Evolutionary conservation across 2,797 vertebrate species (phyloP).

Genomic region (Coreius guichenoti): DNA sequence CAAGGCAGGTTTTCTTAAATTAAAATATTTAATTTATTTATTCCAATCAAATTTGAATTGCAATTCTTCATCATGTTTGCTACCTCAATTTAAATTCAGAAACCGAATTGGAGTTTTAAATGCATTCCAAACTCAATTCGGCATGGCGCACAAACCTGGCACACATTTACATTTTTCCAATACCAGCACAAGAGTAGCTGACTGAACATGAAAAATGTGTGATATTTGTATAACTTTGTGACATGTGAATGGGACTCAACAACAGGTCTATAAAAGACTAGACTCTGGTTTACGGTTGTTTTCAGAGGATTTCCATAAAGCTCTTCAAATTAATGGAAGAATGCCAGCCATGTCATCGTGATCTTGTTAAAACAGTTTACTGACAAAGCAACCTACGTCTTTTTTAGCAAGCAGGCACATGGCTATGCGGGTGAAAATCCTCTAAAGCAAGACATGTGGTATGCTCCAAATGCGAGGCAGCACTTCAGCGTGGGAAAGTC

Average conservation of each 20-base stretch:
- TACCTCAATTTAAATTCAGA: neutral
- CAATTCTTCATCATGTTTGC: neutral
- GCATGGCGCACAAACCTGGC: neutral
- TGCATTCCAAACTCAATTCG: neutral
- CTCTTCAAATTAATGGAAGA: slow-evolving; percentile 23
- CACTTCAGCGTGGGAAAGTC: slow-evolving; percentile 74
- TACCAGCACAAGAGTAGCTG: neutral
- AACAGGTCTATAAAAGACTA: neutral
- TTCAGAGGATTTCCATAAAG: slow-evolving; percentile 6
- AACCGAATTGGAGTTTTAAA: neutral
- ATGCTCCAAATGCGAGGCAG: slow-evolving; percentile 41
- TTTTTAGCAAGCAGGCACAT: slow-evolving; percentile 46
- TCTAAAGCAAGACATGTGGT: slow-evolving; percentile 44
- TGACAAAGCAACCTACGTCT: slow-evolving; percentile 21
- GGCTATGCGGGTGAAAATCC: slow-evolving; percentile 49
- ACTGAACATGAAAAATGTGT: neutral
- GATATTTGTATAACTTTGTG: neutral
- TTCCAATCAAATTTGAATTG: neutral
- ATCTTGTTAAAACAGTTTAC: slow-evolving; percentile 44
- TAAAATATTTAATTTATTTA: neutral
- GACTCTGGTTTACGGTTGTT: slow-evolving; percentile 13
- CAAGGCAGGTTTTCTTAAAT: neutral
- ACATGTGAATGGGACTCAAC: neutral
- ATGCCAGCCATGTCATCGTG: slow-evolving; percentile 32
- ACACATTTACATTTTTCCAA: neutral